phyloP scores from a whole-genome alignment of 1,140 invertebrate species.

The Drosophila ogumai region DNA sequence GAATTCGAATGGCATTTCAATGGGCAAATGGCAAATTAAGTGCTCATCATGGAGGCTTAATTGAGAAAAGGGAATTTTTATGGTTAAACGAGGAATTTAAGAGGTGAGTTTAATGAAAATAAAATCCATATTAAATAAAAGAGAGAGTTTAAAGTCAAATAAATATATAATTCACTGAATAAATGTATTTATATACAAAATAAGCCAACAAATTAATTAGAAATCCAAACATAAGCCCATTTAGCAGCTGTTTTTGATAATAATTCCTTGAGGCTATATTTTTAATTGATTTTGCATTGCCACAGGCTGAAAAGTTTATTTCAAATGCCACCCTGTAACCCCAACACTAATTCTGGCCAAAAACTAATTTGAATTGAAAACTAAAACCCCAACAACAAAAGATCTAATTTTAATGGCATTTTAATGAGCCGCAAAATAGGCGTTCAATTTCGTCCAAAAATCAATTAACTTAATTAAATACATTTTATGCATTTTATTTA shows the following conservation, averaged over 20 bases:
- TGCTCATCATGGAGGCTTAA: slow-evolving; percentile 26
- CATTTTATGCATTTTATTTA: slow-evolving; percentile 48
- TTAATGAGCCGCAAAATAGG: slow-evolving; percentile 73
- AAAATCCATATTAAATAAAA: neutral
- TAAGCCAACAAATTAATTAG: neutral
- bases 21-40: slow-evolving; percentile 35
- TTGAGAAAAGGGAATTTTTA: slow-evolving; percentile 31
- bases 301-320: neutral
- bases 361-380: slow-evolving; percentile 47
- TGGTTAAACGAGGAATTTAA: slow-evolving; percentile 18
- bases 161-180: neutral
- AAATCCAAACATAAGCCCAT: neutral
- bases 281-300: slow-evolving; percentile 24
- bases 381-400: slow-evolving; percentile 40
- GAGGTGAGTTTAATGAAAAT: slow-evolving; percentile 31
- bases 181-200: neutral
- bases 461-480: slow-evolving; percentile 66
- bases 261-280: slow-evolving; percentile 5
- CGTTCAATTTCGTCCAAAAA: slow-evolving; percentile 65
- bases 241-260: neutral
- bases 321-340: slow-evolving; percentile 5
- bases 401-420: slow-evolving; percentile 70
- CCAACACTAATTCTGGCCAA: too few relatives aligned
- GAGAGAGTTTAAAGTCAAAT: too few relatives aligned
- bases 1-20: slow-evolving; percentile 38